Base-by-base conservation (phyloP, 2,888 invertebrate species). In the Pseudoips prasinana region DNA sequence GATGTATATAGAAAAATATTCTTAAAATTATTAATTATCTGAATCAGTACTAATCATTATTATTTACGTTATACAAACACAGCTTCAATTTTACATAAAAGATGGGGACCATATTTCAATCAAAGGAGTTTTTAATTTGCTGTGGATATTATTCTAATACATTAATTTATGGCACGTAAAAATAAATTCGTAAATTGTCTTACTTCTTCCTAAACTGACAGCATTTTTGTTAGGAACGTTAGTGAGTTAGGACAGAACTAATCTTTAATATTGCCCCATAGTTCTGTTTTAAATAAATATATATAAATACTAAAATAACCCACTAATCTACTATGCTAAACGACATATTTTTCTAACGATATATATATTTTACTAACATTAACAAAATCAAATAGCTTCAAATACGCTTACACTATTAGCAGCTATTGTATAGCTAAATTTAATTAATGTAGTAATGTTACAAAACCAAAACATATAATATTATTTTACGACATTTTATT, bases 111-210 rank as follows among this genome's bases (percentile, higher is more conserved):
- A n/a, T n/a, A n/a, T n/a, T n/a, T n/a, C n/a, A n/a, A n/a, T n/a
- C n/a, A n/a, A n/a, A n/a, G n/a, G n/a, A n/a, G n/a, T n/a, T n/a
- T n/a, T n/a, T n/a, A n/a, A n/a, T n/a, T n/a, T n/a, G n/a, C n/a
- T n/a, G n/a, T n/a, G n/a, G 18, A 18, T 18, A 18, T 18, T 18
- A 6, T 20, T 20, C 7, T 5, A 32, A 38, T 34, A 56, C 30
- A 46, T 52, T 36, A 29, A 49, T 46, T 20, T 64, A 73, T 73
- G 73, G 73, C 73, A 72, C 71, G 51, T 46, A 45, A 48, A 65
- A 52, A 55, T 59, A 60, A 62, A 61, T 55, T 64, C 58, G 33
- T 42, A 36, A 38, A 39, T 40, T 34, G 35, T 43, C 29, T 37
- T 39, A 33, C 35, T 44, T 38, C 35, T 33, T 38, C 33, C 7